These are phyloP conservation scores for Pachyramphus minor DNA, from an alignment of 2,113 vertebrate species.

Conservation along the genomic window DNA sequence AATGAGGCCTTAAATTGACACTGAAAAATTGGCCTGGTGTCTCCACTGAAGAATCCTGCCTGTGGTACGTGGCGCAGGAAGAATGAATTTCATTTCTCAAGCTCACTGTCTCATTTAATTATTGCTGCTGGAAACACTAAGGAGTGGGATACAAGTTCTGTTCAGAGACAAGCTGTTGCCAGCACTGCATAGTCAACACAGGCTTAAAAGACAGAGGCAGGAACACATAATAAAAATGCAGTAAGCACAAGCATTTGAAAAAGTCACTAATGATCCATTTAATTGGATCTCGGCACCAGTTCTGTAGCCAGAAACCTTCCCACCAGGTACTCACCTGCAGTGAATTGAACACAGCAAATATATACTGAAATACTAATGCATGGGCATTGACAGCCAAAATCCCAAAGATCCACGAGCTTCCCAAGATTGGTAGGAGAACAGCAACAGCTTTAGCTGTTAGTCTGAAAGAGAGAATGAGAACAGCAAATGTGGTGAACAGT, in stretches of 20 bases:
- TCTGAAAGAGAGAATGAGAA: constrained; percentile 60
- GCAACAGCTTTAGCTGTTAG: constrained; percentile 92
- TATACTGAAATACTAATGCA: constrained; percentile 87
- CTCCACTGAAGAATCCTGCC: not conserved
- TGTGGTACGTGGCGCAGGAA: not conserved
- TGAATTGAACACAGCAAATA: constrained; percentile 93
- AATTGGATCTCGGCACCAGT: not conserved
- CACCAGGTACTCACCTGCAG: constrained; percentile 80
- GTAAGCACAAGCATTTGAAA: not conserved
- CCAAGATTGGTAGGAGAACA: constrained; percentile 91
- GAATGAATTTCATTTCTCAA: not conserved
- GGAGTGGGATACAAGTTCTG: not conserved
- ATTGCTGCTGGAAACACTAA: not conserved
- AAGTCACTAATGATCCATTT: not conserved
- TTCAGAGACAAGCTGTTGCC: not conserved
- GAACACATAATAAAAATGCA: not conserved
- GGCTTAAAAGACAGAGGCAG: not conserved
- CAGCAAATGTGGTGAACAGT: not conserved
- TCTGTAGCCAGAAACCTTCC: not conserved
- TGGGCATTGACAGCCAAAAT: constrained; percentile 87
- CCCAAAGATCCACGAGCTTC: constrained; percentile 95
- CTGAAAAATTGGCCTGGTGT: not conserved
- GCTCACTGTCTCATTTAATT: not conserved
- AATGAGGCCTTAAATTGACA: not conserved
- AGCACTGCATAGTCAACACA: not conserved